Conservation (phyloP, 2,113 vertebrate genomes). For the Accipiter cooperii region DNA sequence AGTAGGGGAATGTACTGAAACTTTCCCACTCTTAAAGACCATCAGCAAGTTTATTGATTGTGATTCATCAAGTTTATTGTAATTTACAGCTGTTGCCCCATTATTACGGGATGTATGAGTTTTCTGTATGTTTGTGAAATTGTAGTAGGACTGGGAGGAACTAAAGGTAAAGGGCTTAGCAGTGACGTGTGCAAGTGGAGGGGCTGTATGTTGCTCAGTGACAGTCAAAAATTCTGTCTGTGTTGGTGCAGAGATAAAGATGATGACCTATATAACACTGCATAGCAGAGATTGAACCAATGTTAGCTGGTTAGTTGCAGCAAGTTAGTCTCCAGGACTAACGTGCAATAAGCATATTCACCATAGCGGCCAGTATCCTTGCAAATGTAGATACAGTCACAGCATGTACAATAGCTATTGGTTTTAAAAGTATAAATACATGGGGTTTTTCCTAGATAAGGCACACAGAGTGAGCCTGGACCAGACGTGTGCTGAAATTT, state of each 20-base stretch:
- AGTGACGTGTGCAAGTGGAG: not conserved
- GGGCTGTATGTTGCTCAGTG: not conserved
- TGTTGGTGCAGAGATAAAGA: not conserved
- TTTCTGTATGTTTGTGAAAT: not conserved
- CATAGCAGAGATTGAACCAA: not conserved
- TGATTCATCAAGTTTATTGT: not conserved
- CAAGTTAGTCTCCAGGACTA: not conserved
- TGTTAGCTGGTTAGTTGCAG: not conserved
- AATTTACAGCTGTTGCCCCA: not conserved
- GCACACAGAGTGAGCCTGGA: not conserved
- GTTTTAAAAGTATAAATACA: not conserved
- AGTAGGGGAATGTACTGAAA: not conserved
- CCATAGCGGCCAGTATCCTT: not conserved
- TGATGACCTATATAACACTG: not conserved
- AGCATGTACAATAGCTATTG: not conserved
- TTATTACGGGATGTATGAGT: not conserved
- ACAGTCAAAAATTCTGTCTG: rapidly evolving
- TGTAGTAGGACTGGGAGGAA: not conserved
- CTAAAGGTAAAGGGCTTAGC: not conserved
- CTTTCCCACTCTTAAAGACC: not conserved
- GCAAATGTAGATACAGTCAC: not conserved
- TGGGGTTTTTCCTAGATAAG: not conserved
- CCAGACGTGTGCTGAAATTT: not conserved
- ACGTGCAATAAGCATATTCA: not conserved
- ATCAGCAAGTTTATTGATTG: not conserved